Conservation (phyloP, 2,113 vertebrate genomes). For the Pionites leucogaster region DNA sequence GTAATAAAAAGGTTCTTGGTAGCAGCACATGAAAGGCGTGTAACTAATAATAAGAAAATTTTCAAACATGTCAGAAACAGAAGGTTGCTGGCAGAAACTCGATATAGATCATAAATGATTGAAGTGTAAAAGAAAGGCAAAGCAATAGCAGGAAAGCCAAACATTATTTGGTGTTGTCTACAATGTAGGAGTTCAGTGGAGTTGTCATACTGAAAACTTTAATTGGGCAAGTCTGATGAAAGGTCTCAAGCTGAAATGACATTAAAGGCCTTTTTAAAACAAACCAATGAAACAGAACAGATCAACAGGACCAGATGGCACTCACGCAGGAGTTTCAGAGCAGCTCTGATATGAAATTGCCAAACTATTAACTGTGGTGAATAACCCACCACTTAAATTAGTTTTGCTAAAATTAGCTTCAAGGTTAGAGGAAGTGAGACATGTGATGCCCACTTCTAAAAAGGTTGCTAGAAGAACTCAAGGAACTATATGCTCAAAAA, state of each 20-base stretch:
- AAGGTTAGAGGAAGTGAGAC: background rate
- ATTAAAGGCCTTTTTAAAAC: conserved; percentile 32
- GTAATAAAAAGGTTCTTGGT: background rate
- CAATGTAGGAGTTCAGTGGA: background rate
- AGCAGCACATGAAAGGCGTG: background rate
- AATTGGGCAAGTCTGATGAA: background rate
- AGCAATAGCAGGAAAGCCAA: background rate
- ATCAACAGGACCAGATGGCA: conserved; percentile 58
- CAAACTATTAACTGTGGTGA: conserved; percentile 47
- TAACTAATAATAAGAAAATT: background rate
- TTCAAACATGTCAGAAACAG: conserved; percentile 4
- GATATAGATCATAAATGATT: background rate
- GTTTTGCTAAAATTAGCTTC: conserved; percentile 26
- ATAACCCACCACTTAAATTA: conserved; percentile 16
- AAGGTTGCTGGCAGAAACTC: background rate
- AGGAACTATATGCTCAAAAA: background rate
- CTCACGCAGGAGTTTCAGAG: background rate
- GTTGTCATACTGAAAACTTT: background rate
- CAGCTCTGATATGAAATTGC: conserved; percentile 23
- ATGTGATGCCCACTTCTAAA: background rate
- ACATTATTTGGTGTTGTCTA: background rate
- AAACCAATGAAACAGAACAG: background rate
- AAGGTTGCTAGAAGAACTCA: background rate
- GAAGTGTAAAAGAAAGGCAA: background rate
- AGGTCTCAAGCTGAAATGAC: conserved; percentile 1